Percentiles rank a stretch among this genome's conserved stretches.
Conservation (phyloP, 1,140 invertebrate genomes). For the Ips nitidus region DNA sequence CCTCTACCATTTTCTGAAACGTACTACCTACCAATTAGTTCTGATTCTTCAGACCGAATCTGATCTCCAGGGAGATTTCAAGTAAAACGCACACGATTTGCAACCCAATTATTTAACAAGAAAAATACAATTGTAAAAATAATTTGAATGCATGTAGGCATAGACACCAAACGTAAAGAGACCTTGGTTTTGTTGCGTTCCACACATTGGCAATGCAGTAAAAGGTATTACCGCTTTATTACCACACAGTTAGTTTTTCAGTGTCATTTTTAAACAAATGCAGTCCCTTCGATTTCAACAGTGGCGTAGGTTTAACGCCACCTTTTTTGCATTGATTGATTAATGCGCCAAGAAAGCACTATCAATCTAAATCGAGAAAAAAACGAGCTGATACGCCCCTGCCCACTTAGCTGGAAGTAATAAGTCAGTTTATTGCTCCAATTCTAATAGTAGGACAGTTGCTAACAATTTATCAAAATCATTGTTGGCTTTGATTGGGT, state of each 20-base stretch:
- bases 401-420: neutral
- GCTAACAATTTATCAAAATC: neutral
- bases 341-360: too few relatives aligned
- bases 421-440: neutral
- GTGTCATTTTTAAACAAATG: constrained; percentile 35
- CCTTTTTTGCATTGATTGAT: neutral
- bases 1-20: neutral
- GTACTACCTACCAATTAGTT: neutral
- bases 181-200: constrained; percentile 38
- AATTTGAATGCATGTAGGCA: constrained; percentile 40
- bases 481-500: neutral
- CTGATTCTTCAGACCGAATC: neutral
- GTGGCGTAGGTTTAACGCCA: constrained; percentile 3
- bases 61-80: neutral
- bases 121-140: constrained; percentile 29
- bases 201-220: constrained; percentile 30
- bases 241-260: constrained; percentile 38
- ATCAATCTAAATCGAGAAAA: too few relatives aligned
- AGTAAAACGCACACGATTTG: constrained; percentile 1
- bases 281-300: constrained; percentile 34
- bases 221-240: constrained; percentile 37
- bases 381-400: neutral
- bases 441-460: neutral
- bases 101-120: constrained; percentile 26
- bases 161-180: constrained; percentile 27